Evolutionary conservation across 2,888 invertebrate species (phyloP).

Genomic region (Lasioglossum lativentre): DNA sequence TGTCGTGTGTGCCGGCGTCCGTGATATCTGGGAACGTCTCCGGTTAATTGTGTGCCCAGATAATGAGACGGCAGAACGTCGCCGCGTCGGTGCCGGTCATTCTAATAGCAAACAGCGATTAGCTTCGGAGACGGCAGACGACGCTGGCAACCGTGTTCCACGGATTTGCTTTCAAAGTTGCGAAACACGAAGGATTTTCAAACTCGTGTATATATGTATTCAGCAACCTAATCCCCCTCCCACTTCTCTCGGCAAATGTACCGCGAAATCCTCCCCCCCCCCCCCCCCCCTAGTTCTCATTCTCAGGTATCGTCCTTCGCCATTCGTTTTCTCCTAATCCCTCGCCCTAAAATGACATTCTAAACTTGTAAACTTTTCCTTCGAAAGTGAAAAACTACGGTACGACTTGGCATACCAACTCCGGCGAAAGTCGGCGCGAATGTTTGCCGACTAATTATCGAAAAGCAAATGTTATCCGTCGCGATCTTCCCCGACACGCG

Average conservation of each 20-base stretch:
- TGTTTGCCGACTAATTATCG: not conserved
- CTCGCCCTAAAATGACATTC: no score
- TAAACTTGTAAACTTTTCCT: not conserved
- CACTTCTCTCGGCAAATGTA: no score
- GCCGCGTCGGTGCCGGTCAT: constrained; percentile 15
- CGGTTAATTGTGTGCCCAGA: constrained; percentile 54
- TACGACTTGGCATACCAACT: not conserved
- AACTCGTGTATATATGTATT: not conserved
- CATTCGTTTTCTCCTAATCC: no score
- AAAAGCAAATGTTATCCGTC: not conserved
- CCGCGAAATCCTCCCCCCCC: no score
- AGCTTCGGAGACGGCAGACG: not conserved
- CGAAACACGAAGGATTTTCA: not conserved
- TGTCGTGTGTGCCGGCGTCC: not conserved
- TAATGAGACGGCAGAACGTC: constrained; percentile 40
- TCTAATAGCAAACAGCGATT: constrained; percentile 21
- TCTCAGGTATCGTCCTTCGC: no score
- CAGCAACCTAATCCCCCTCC: not conserved
- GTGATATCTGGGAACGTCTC: constrained; percentile 45
- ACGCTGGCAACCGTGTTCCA: not conserved
- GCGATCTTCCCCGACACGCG: not conserved
- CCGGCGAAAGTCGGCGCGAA: constrained; percentile 1
- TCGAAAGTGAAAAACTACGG: not conserved
- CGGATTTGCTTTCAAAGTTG: not conserved
- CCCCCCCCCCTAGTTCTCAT: no score